These are phyloP conservation scores for Caenorhabditis zanzibari DNA, from an alignment of 2,888 invertebrate species.

Conservation along the genomic window DNA sequence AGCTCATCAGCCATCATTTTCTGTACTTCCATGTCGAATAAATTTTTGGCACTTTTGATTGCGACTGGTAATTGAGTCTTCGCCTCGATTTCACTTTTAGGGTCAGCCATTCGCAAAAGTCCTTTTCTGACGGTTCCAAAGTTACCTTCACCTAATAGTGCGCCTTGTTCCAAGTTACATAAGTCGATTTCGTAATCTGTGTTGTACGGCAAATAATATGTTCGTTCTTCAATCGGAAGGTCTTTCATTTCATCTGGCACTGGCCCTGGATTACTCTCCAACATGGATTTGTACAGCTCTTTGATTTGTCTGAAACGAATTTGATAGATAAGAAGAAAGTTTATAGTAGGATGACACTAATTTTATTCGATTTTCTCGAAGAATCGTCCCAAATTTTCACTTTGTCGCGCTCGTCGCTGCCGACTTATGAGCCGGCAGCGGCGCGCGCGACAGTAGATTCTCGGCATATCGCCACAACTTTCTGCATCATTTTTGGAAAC, in stretches of 20 bases:
- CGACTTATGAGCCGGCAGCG: too few relatives aligned
- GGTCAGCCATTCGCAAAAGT: constrained; percentile 55
- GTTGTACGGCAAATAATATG: constrained; percentile 63
- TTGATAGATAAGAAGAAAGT: too few relatives aligned
- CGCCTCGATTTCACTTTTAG: constrained; percentile 54
- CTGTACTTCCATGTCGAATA: constrained; percentile 60
- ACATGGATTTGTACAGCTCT: constrained; percentile 67
- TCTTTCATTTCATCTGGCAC: constrained; percentile 40
- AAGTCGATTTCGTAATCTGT: constrained; percentile 59
- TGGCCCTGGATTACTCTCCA: constrained; percentile 43
- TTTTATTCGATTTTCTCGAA: too few relatives aligned
- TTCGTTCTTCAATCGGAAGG: constrained; percentile 67
- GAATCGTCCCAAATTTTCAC: too few relatives aligned
- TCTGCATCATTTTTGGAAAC: too few relatives aligned
- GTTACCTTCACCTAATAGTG: constrained; percentile 66
- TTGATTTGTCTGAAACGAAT: constrained; percentile 63
- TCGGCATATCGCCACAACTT: too few relatives aligned
- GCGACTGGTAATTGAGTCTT: constrained; percentile 67
- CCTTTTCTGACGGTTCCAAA: constrained; percentile 72
- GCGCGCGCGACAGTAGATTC: too few relatives aligned
- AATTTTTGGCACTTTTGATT: constrained; percentile 63
- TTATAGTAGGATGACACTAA: too few relatives aligned
- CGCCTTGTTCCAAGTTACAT: constrained; percentile 53
- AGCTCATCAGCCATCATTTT: constrained; percentile 72
- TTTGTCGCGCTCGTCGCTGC: too few relatives aligned